phyloP scores from a whole-genome alignment of 2,888 invertebrate species.

The Pyrochroa serraticornis region DNA sequence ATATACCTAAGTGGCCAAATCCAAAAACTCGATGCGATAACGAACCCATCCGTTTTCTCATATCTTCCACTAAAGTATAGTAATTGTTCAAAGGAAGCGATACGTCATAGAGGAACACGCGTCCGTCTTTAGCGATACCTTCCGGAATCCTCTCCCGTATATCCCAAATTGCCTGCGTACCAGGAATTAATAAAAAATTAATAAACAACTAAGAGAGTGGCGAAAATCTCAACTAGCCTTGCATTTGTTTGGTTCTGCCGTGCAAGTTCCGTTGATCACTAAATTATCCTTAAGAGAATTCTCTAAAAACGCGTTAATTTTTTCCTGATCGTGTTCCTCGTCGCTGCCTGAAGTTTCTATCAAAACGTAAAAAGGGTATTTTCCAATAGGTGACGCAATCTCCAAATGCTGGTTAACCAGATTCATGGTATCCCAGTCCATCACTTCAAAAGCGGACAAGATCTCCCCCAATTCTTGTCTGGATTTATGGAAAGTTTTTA shows the following conservation, averaged over 20 bases:
- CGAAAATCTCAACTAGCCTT: too few relatives aligned
- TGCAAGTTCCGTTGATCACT: conserved; percentile 82
- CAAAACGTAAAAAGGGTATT: conserved; percentile 81
- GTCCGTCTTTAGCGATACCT: conserved; percentile 76
- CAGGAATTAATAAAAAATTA: conserved; percentile 1
- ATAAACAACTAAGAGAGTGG: too few relatives aligned
- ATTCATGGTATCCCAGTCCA: conserved; percentile 77
- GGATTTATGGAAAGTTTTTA: conserved; percentile 76
- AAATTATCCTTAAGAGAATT: conserved; percentile 71
- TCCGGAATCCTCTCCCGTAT: conserved; percentile 83
- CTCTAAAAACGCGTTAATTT: conserved; percentile 78
- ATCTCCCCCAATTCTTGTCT: conserved; percentile 83
- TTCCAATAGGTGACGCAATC: conserved; percentile 66
- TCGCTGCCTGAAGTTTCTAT: conserved; percentile 89
- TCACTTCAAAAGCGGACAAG: conserved; percentile 93
- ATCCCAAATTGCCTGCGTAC: conserved; percentile 75
- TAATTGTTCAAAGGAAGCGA: conserved; percentile 82
- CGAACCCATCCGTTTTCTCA: conserved; percentile 68
- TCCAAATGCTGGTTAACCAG: conserved; percentile 67
- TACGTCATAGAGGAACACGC: conserved; percentile 92
- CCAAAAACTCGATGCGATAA: conserved; percentile 72
- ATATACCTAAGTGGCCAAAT: conserved; percentile 93
- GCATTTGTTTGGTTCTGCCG: conserved; percentile 78
- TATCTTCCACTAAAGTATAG: conserved; percentile 78
- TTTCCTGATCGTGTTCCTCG: conserved; percentile 82